Percentiles rank a stretch among this genome's conserved stretches.
Conservation (phyloP, 1,140 invertebrate genomes). For the Macrocentrus cingulum region DNA sequence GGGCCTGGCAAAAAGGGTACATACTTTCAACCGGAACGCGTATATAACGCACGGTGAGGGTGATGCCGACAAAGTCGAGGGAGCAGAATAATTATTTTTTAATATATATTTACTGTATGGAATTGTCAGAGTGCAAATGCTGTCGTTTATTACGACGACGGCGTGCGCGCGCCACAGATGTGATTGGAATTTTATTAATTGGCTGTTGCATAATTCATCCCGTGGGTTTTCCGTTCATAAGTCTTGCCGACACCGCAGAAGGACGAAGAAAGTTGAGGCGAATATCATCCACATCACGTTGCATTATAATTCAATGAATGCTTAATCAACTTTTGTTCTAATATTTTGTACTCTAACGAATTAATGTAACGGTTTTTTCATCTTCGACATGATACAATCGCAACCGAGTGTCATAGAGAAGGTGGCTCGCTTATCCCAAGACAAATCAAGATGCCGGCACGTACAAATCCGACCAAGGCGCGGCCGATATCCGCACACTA, state of each 20-base stretch:
- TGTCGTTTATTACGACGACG: conserved; percentile 42
- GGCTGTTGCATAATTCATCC: conserved; percentile 52
- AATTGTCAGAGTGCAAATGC: conserved; percentile 10
- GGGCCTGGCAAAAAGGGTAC: no score
- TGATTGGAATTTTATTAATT: conserved; percentile 56
- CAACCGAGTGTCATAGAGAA: conserved; percentile 23
- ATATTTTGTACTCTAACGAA: conserved; percentile 29
- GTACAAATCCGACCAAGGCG: not conserved
- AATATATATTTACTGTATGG: not conserved
- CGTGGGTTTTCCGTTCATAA: conserved; percentile 34
- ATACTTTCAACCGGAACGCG: no score
- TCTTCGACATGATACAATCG: conserved; percentile 3
- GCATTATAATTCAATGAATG: conserved; percentile 37
- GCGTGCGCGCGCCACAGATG: conserved; percentile 40
- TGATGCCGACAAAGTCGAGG: no score
- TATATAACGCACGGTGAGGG: no score
- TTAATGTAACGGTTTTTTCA: conserved; percentile 23
- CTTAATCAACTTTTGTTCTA: conserved; percentile 23
- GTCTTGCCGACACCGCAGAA: conserved; percentile 23
- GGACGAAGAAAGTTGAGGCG: not conserved
- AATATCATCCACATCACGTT: conserved; percentile 27
- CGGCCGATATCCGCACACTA: not conserved
- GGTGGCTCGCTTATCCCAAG: not conserved
- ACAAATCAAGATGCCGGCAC: not conserved
- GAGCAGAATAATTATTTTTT: conserved; percentile 3